These are phyloP conservation scores for Camponotus vicinus DNA, from an alignment of 1,140 invertebrate species.

Conservation along the genomic window DNA sequence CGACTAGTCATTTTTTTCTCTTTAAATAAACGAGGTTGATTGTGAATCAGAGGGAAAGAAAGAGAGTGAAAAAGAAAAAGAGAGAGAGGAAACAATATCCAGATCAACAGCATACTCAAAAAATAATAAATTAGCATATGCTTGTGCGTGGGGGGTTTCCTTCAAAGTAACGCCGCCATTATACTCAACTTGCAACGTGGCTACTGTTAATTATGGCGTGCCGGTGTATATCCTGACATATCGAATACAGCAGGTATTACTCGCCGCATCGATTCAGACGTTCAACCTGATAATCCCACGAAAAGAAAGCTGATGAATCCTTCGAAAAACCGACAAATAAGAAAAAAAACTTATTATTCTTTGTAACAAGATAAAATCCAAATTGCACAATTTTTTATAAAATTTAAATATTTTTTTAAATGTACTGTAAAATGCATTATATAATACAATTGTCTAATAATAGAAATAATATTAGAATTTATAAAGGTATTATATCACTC, in stretches of 20 bases:
- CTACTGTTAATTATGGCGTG: slow-evolving; percentile 76
- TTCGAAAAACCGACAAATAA: slow-evolving; percentile 1
- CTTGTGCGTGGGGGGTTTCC: slow-evolving; percentile 51
- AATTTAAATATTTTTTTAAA: too few species aligned
- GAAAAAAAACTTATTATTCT: slow-evolving; percentile 17
- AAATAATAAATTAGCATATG: slow-evolving; percentile 75
- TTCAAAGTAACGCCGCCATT: slow-evolving; percentile 73
- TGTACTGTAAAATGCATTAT: too few species aligned
- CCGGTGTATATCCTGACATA: slow-evolving; percentile 47
- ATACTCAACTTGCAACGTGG: slow-evolving; percentile 62
- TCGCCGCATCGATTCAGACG: slow-evolving; percentile 61
- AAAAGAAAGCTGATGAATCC: slow-evolving; percentile 17
- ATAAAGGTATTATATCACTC: neutral
- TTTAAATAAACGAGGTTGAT: slow-evolving; percentile 33
- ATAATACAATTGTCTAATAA: neutral
- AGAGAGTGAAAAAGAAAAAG: neutral
- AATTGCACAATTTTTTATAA: too few species aligned
- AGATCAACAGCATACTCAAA: slow-evolving; percentile 66
- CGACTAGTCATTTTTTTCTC: slow-evolving; percentile 12
- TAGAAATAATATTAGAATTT: neutral
- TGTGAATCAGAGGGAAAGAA: slow-evolving; percentile 21
- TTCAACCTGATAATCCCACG: slow-evolving; percentile 61
- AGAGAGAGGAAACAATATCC: slow-evolving; percentile 11
- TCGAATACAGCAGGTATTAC: slow-evolving; percentile 62
- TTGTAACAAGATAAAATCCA: neutral